A percentile compares a stretch with the other conserved stretches of the same genome.
phyloP scores from a whole-genome alignment of 2,113 vertebrate species.

The Meriones unguiculatus region DNA sequence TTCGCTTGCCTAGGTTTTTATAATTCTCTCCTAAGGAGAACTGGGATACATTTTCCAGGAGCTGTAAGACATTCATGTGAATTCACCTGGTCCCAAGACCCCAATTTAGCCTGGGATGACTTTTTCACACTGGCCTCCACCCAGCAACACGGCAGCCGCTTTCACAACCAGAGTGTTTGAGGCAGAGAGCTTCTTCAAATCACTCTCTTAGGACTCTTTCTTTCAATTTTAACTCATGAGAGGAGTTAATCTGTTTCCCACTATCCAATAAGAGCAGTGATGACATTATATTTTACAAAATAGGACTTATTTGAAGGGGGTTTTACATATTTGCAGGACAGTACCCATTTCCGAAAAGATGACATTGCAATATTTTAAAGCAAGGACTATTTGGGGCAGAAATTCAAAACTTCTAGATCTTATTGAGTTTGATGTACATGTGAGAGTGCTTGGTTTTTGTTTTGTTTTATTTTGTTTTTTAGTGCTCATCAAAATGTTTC shows the following conservation, averaged over 20 bases:
- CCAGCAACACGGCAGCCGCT: not conserved
- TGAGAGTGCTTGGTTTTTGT: constrained; percentile 23
- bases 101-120: not conserved
- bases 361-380: constrained; percentile 58
- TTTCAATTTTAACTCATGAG: constrained; percentile 19
- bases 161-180: not conserved
- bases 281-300: not conserved
- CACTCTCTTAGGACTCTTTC: not conserved
- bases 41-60: not conserved
- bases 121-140: not conserved
- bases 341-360: constrained; percentile 6
- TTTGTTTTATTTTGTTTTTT: not conserved
- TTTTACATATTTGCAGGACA: constrained; percentile 39
- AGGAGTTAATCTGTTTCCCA: not conserved
- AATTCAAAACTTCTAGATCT: constrained; percentile 52
- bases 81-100: not conserved
- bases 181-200: not conserved
- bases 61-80: not conserved
- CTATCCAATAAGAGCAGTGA: not conserved
- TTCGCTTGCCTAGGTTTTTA: constrained; percentile 47
- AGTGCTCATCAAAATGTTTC: not conserved
- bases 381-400: constrained; percentile 47
- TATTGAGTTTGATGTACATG: not conserved
- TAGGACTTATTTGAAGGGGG: constrained; percentile 1
- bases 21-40: not conserved